Percentiles rank a stretch among this genome's conserved stretches.
Conservation (phyloP, 2,113 vertebrate species). For the Mesembrinibis cayennensis region DNA sequence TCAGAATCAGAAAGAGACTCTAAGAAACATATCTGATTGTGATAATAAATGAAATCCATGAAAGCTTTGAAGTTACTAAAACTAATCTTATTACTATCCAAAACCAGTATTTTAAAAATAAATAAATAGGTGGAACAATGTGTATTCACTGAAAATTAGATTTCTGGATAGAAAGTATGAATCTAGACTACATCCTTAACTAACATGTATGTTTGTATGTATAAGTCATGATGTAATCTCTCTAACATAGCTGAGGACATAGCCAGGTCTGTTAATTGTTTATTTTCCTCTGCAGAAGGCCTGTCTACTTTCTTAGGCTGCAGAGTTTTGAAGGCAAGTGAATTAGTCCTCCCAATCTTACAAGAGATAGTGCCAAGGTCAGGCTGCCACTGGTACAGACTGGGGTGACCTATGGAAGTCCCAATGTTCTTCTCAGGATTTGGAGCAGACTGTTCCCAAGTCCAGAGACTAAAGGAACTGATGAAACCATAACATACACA, state of each 20-base stretch:
- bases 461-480: neutral
- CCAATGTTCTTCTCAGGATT: neutral
- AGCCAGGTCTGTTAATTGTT: neutral
- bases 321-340: neutral
- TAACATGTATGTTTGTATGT: neutral
- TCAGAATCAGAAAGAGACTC: neutral
- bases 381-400: neutral
- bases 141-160: neutral
- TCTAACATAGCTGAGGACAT: neutral
- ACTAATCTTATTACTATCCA: neutral
- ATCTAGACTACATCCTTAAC: neutral
- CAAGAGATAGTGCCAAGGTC: neutral
- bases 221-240: neutral
- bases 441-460: neutral
- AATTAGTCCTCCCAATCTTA: neutral
- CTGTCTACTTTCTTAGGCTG: neutral
- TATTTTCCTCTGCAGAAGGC: neutral
- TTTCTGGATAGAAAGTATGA: neutral
- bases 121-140: neutral
- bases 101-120: neutral
- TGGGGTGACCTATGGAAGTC: neutral
- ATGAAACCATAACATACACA: neutral
- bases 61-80: neutral
- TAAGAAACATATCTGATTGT: neutral
- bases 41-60: neutral